These are phyloP conservation scores for Hyppa rectilinea DNA, from an alignment of 2,888 invertebrate genomes.

Conservation along the genomic window DNA sequence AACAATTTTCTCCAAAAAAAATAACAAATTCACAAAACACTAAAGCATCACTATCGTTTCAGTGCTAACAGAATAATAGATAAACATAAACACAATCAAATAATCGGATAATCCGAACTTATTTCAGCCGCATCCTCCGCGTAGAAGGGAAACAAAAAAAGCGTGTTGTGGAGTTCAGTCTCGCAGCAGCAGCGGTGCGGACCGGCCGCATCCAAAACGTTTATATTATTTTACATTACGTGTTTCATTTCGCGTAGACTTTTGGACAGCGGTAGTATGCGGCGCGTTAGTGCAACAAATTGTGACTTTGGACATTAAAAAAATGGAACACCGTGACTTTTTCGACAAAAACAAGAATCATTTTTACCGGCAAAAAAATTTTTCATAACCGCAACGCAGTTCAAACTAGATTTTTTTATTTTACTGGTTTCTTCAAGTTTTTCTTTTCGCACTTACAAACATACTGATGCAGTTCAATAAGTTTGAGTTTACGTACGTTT, in stretches of 20 bases:
- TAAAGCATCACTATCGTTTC: constrained; percentile 43
- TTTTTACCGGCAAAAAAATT: constrained; percentile 79
- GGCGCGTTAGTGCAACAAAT: constrained; percentile 87
- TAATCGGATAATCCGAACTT: constrained; percentile 80
- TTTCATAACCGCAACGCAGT: constrained; percentile 87
- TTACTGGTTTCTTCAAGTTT: constrained; percentile 79
- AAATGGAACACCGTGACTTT: constrained; percentile 80
- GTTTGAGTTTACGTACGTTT: constrained; percentile 81
- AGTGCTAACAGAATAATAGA: constrained; percentile 51
- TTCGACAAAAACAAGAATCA: constrained; percentile 68
- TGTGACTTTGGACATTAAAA: constrained; percentile 87
- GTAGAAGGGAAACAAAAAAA: constrained; percentile 87
- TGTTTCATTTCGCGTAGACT: constrained; percentile 90
- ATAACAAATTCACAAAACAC: constrained; percentile 23
- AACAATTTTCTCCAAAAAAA: constrained; percentile 9
- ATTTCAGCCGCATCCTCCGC: constrained; percentile 84
- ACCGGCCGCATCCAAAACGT: constrained; percentile 86
- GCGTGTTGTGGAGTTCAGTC: constrained; percentile 79
- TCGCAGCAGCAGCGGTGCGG: constrained; percentile 85
- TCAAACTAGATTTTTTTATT: constrained; percentile 86
- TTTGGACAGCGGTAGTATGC: constrained; percentile 87
- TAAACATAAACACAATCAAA: constrained; percentile 68
- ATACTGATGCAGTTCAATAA: constrained; percentile 80
- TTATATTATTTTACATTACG: constrained; percentile 89
- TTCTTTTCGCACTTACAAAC: constrained; percentile 72